Base-by-base conservation (phyloP, 1,140 invertebrate species). In the Formica exsecta region DNA sequence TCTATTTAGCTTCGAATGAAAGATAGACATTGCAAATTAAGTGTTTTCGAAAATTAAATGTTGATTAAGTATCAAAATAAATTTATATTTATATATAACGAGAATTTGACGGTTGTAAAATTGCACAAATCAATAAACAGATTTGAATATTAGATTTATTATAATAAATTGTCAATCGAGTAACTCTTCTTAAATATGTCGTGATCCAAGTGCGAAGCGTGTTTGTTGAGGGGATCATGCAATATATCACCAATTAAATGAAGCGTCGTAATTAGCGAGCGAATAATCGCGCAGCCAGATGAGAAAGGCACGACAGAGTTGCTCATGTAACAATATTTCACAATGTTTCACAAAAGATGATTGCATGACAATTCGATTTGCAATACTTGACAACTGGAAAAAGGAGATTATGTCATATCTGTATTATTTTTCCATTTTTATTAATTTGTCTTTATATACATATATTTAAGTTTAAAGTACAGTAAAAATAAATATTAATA, bases 191-290 rank as follows among this genome's bases (percentile, higher is more conserved):
- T 13, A n/a, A 38, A 57, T 19, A 70, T 70, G 22, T 70, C 22
- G 41, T 19, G 3, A 48, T 48, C 16, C 8, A 7, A 19, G 13
- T 29, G 48, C 51, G 54, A 61, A 48, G 36, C 19, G 11, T 48
- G 38, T 59, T 74, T 61, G 41, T 16, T 38, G 25, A 73, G 7
- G 3, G 29, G 36, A 73, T 61, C 51, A 16, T n/a, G 36, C n/a
- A 41, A 25, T 38, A 29, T 41, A 13, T 41, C 51, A 44, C 19
- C 32, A 80, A 70, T 83, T 73, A 83, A 83, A 29, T 38, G 25
- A 59, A 83, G 22, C 29, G 2, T 25, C 11, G 19, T 59, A 70
- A 54, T 79, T 54, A 38, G 4, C 65, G 13, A 70, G 16, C 38
- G 9, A 41, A 77, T 54, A 9, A n/a, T 75, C 32, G 57, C 32